Conservation (phyloP, 2,888 invertebrate species). For the Ectropis crepuscularia region DNA sequence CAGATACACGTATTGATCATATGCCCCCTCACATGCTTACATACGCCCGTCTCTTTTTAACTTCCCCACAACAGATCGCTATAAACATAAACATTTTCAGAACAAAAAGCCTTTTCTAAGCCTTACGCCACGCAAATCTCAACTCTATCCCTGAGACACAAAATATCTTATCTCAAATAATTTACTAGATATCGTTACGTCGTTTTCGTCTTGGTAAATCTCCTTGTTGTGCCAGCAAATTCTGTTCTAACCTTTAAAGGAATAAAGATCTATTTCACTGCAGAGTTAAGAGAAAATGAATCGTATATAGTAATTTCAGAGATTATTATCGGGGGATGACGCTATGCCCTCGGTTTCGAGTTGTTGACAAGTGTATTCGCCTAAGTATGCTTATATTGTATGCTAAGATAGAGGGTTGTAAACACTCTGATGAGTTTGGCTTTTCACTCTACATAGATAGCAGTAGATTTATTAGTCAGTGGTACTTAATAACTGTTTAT, state of each 20-base stretch:
- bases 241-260: conserved; percentile 79
- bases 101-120: conserved; percentile 58
- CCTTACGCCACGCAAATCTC: conserved; percentile 37
- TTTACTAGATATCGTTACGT: conserved; percentile 32
- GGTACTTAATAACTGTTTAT: conserved; percentile 14
- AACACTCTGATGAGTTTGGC: conserved; percentile 60
- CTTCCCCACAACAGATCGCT: conserved; percentile 81
- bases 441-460: conserved; percentile 33
- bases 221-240: conserved; percentile 80
- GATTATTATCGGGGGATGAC: conserved; percentile 58
- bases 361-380: conserved; percentile 62
- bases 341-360: conserved; percentile 51
- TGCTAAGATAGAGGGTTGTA: conserved; percentile 57
- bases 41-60: conserved; percentile 83
- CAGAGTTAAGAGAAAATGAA: conserved; percentile 74
- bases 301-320: conserved; percentile 67
- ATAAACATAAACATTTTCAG: conserved; percentile 77
- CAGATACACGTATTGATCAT: conserved; percentile 77
- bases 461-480: conserved; percentile 12
- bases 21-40: conserved; percentile 79
- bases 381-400: conserved; percentile 42
- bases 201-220: conserved; percentile 38
- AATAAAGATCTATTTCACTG: conserved; percentile 82
- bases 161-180: conserved; percentile 29
- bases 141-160: conserved; percentile 19